These are phyloP conservation scores for Anomalospiza imberbis DNA, from an alignment of 2,797 vertebrate species.

Conservation along the genomic window DNA sequence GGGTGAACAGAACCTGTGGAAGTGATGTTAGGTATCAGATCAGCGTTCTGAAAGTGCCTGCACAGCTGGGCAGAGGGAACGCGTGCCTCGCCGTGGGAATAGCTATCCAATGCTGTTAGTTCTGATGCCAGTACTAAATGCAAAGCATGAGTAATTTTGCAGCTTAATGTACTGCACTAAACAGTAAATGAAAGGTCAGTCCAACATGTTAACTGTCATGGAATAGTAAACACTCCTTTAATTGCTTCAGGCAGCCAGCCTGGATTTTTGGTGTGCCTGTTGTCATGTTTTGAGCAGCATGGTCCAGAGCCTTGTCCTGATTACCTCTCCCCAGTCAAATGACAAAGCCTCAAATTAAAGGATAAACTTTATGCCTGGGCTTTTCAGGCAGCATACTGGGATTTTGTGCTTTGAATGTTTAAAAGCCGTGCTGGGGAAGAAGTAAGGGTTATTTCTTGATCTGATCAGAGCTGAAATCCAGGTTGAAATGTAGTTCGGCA, in stretches of 20 bases:
- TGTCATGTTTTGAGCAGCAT: constrained; percentile 29
- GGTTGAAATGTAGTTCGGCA: neutral
- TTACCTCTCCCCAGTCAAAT: neutral
- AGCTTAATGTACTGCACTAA: constrained; percentile 26
- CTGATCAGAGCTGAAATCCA: neutral
- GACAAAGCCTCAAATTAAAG: constrained; percentile 44
- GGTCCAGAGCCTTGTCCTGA: constrained; percentile 8
- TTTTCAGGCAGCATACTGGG: neutral
- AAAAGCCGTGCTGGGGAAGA: neutral
- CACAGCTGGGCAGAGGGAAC: neutral
- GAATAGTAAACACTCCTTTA: constrained; percentile 25
- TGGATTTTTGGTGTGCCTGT: constrained; percentile 21
- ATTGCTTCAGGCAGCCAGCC: constrained; percentile 28
- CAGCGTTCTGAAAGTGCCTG: neutral
- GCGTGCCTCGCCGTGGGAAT: neutral
- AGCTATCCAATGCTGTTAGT: neutral
- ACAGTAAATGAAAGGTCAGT: constrained; percentile 60
- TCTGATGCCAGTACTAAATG: constrained; percentile 11
- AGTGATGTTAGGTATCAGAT: neutral
- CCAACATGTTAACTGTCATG: constrained; percentile 32
- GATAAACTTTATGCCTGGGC: neutral
- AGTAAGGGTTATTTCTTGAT: neutral
- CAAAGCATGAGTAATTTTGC: constrained; percentile 30
- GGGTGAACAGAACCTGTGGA: neutral
- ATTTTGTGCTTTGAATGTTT: neutral